Percentiles rank a stretch among this genome's conserved stretches.
These are phyloP conservation scores for Helobdella robusta DNA, from an alignment of 2,888 invertebrate genomes.

Conservation along the genomic window DNA sequence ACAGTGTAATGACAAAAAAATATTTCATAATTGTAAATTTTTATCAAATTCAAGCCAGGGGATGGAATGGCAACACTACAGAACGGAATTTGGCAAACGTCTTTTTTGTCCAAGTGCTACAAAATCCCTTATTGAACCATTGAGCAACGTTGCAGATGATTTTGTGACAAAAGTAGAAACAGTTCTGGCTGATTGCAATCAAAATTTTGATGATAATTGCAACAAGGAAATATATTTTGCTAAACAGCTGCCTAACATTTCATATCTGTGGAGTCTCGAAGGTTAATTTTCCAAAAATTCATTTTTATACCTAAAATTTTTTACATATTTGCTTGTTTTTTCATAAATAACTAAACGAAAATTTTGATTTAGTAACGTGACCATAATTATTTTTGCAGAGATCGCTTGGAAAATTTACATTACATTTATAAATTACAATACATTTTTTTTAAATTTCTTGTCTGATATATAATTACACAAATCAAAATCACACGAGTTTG, in stretches of 20 bases:
- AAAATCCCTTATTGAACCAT: constrained; percentile 36
- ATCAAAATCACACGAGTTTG: no score
- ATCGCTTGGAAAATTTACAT: no score
- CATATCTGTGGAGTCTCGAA: constrained; percentile 46
- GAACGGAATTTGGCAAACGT: constrained; percentile 39
- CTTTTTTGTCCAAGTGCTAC: constrained; percentile 40
- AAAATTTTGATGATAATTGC: no score
- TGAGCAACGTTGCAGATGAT: constrained; percentile 40
- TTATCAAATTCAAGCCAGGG: constrained; percentile 37
- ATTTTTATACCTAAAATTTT: no score
- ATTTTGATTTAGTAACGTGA: no score
- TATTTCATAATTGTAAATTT: neutral
- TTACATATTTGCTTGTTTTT: no score
- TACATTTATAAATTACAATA: no score
- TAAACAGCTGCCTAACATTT: constrained; percentile 46
- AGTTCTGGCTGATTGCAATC: constrained; percentile 37
- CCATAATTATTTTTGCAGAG: no score
- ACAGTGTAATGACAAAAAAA: neutral
- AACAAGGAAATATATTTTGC: constrained; percentile 52
- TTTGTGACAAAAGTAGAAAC: constrained; percentile 39
- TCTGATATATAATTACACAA: no score
- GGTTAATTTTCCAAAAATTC: constrained; percentile 35
- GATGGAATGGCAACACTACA: constrained; percentile 42
- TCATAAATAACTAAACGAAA: no score
- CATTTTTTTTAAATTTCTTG: no score